These are phyloP conservation scores for Caenorhabditis sinica DNA, from an alignment of 2,888 invertebrate genomes.

Conservation along the genomic window DNA sequence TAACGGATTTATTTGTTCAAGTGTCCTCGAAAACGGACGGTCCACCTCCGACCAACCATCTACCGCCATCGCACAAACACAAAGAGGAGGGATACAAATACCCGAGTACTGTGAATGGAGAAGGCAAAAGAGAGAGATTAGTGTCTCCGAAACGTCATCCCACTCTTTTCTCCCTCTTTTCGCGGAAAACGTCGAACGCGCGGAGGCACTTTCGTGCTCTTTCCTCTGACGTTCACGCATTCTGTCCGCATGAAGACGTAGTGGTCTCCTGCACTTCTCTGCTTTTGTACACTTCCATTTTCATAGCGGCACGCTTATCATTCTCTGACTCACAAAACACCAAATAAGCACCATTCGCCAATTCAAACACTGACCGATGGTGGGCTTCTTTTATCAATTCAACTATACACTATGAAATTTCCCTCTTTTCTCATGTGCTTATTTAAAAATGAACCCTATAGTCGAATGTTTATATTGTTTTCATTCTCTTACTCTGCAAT, in stretches of 20 bases:
- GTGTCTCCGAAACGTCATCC: constrained; percentile 1
- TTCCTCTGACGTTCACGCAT: not conserved
- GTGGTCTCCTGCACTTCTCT: not conserved
- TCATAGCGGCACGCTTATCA: not conserved
- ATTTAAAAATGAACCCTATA: too few relatives aligned
- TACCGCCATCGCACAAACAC: constrained; percentile 1
- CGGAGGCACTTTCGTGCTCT: not conserved
- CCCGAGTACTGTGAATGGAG: constrained; percentile 14
- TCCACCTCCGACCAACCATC: not conserved
- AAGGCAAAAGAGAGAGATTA: constrained; percentile 6
- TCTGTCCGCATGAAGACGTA: not conserved
- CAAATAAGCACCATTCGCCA: constrained; percentile 15
- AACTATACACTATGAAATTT: constrained; percentile 10
- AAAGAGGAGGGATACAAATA: constrained; percentile 3
- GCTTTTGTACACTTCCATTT: not conserved
- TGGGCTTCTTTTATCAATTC: constrained; percentile 22
- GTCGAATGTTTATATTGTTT: too few relatives aligned
- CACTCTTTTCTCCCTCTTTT: not conserved
- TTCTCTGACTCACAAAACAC: constrained; percentile 17
- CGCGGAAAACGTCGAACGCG: not conserved
- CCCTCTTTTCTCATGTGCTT: too few relatives aligned
- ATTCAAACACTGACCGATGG: constrained; percentile 12
- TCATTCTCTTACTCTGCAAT: too few relatives aligned
- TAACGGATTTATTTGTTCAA: constrained; percentile 25
- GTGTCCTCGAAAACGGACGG: constrained; percentile 20